Evolutionary conservation across 2,797 vertebrate genomes (phyloP), one percentile per base, ranked within the genome.

Genomic region (Galaxias olidus): DNA sequence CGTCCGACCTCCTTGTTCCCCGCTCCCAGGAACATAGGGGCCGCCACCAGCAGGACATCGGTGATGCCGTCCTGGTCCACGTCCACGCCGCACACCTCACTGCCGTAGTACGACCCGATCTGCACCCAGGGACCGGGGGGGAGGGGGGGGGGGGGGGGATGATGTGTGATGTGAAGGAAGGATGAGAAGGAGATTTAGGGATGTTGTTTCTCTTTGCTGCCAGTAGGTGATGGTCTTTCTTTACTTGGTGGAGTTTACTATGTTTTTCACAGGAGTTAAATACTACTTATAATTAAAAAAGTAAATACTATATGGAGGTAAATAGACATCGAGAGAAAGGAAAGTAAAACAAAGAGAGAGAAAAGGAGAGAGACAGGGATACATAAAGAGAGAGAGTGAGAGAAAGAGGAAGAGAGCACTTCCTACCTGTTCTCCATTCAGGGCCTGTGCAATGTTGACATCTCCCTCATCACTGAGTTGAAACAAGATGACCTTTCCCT

Each of bases 91-190:
- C 95, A 95, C 47, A 98, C 89, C 80, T 98, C 97, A 7, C 97
- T 97, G 81, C 97, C 97, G 15, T 95, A 98, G 79, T 98, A 98
- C 0, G 96, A 97, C 11, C 97, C 97, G 0, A 98, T 98, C 97
- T 98, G 74, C 12, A 57, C 18, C 46, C 48, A 19, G 0, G n/a
- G 30, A 30, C 48, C 17, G 0, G n/a, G 30, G 17, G 14, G 10
- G 53, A 2, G 17, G 19, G 43, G 52, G 57, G 18, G 61, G 4
- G 58, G n/a, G n/a, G n/a, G n/a, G n/a, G n/a, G n/a, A n/a, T n/a
- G n/a, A n/a, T n/a, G n/a, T n/a, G n/a, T n/a, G 43, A 66, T 51
- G 51, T n/a, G 56, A 30, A 54, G 9, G 71, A 14, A 30, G 19
- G 12, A 30, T 40, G 57, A 3, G 19, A 51, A 20, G 47, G 40